These are phyloP conservation scores for Stichopus chloronotus DNA, from an alignment of 35 echinoderm and acorn worm species.

Conservation along the genomic window DNA sequence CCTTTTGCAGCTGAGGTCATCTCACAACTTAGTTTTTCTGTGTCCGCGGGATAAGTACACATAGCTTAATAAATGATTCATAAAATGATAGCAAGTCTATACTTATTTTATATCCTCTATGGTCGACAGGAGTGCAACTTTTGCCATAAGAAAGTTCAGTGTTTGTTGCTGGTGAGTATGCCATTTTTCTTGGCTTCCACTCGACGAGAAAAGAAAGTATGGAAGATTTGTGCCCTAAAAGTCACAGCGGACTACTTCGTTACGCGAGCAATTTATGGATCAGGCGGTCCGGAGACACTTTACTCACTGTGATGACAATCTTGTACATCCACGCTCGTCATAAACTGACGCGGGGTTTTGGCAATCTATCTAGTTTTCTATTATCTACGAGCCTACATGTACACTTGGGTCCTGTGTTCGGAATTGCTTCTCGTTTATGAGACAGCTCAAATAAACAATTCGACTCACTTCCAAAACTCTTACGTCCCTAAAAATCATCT, in stretches of 20 bases:
- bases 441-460: slow-evolving; percentile 47
- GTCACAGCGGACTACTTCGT: slow-evolving; percentile 31
- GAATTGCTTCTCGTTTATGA: slow-evolving; percentile 8
- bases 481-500: slow-evolving; percentile 46
- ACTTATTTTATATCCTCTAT: no score
- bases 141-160: no score
- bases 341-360: slow-evolving; percentile 24
- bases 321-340: slow-evolving; percentile 30
- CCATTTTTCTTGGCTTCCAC: no score
- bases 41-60: no score
- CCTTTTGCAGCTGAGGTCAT: no score
- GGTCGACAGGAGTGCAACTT: no score
- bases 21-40: no score
- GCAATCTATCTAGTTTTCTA: neutral
- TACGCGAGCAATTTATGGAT: slow-evolving; percentile 38
- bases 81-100: no score
- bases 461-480: slow-evolving; percentile 8
- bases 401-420: neutral
- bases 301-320: slow-evolving; percentile 10
- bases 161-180: no score
- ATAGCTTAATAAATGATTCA: no score
- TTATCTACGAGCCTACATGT: neutral
- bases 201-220: neutral
- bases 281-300: neutral
- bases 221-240: neutral